phyloP scores from a whole-genome alignment of 2,113 vertebrate genomes.

The Tricholaema leucomelas region DNA sequence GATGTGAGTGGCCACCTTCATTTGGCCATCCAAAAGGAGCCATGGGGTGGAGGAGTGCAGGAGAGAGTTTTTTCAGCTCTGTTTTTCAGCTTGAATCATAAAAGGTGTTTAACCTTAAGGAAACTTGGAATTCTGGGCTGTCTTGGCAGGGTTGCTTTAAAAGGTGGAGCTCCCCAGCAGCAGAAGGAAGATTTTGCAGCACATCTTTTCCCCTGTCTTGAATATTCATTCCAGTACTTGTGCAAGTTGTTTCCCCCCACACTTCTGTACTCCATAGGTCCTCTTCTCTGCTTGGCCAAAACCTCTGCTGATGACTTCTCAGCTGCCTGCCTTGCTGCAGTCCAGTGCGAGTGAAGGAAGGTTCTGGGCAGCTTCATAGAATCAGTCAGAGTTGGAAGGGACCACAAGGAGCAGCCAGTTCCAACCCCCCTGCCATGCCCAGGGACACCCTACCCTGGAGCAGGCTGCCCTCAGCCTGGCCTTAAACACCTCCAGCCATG shows the following conservation, averaged over 20 bases:
- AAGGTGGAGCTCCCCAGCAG: constrained; percentile 43
- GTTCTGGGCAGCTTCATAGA: background rate
- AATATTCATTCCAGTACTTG: constrained; percentile 7
- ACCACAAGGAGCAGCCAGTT: too few species aligned
- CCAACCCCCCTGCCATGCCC: too few species aligned
- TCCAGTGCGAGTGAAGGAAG: background rate
- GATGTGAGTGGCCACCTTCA: background rate
- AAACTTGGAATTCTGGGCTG: constrained; percentile 23
- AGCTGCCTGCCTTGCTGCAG: background rate
- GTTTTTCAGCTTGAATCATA: constrained; percentile 37
- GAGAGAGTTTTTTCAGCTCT: background rate
- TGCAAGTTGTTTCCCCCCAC: background rate
- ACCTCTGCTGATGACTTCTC: background rate
- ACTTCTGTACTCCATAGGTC: background rate
- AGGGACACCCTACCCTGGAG: too few species aligned
- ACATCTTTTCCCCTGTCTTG: background rate
- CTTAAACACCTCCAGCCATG: too few species aligned
- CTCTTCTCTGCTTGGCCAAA: background rate
- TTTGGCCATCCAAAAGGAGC: constrained; percentile 24
- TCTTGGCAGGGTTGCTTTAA: constrained; percentile 36
- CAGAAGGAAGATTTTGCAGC: background rate
- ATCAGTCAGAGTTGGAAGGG: too few species aligned
- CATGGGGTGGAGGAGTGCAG: background rate
- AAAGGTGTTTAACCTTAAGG: constrained; percentile 65
- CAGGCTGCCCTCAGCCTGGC: too few species aligned